These are phyloP conservation scores for Stenolophus ochropezus DNA, from an alignment of 2,888 invertebrate genomes.

Conservation along the genomic window DNA sequence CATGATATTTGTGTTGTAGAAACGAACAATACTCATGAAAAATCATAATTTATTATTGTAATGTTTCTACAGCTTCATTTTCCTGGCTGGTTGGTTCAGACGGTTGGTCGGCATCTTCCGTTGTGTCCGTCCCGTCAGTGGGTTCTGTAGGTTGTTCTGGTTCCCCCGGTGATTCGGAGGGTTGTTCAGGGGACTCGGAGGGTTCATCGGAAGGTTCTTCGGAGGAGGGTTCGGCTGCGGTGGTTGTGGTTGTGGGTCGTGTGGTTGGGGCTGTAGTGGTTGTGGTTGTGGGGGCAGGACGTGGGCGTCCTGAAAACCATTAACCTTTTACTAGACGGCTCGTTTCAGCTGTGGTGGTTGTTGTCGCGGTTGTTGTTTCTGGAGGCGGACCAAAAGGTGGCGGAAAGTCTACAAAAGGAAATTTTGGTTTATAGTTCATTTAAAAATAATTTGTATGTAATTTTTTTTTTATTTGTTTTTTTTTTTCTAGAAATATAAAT, in stretches of 20 bases:
- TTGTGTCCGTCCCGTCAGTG: not conserved
- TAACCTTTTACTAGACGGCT: constrained; percentile 3
- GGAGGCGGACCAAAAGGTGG: not conserved
- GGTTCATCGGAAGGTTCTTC: not conserved
- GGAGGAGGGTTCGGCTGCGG: not conserved
- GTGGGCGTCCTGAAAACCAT: constrained; percentile 24
- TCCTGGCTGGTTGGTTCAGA: not conserved
- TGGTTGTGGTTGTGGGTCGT: not conserved
- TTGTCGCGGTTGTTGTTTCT: not conserved
- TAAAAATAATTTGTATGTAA: too few relatives aligned
- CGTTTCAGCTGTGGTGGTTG: not conserved
- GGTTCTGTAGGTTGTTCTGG: constrained; percentile 1
- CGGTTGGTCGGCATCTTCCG: not conserved
- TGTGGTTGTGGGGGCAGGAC: constrained; percentile 5
- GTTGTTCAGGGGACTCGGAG: not conserved
- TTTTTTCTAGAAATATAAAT: too few relatives aligned
- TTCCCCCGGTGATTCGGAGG: not conserved
- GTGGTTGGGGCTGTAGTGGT: constrained; percentile 4
- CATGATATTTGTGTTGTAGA: not conserved
- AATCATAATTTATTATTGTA: not conserved
- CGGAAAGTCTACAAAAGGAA: not conserved
- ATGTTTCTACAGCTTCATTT: not conserved
- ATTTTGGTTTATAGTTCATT: not conserved
- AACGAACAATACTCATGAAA: not conserved
- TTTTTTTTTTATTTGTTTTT: too few relatives aligned